Base-by-base conservation (phyloP, 2,888 invertebrate genomes). In the Campopleginae sp. region DNA sequence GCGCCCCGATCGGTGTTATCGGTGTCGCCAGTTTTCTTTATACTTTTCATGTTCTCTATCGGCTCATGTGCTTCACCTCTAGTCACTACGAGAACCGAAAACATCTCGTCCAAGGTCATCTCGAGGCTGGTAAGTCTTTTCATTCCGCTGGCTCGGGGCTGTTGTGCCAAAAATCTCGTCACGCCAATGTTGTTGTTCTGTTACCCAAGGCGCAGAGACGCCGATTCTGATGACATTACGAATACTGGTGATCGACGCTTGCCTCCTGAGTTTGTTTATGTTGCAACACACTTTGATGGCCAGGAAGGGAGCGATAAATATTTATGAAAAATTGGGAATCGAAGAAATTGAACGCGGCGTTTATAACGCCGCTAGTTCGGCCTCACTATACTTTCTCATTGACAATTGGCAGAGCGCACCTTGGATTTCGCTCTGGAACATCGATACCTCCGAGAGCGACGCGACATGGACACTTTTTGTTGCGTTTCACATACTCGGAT, bases 211-310 rank as follows among this genome's bases (percentile, higher is more conserved):
- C 88, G 90, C 87, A 87, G 88, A 90, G 80, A 87, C 84, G 68
- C 46, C 84, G 12, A 42, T 87, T 8, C 61, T 94, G 2, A 91
- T 94, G 14, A 91, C 94, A 66, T 92, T 95, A 0, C 93, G 94
- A 92, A 90, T 90, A 48, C 88, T 95, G 61, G 86, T 94, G 58
- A 90, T 93, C 27, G 94, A 96, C 87, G 94, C 94, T 54, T 90
- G 93, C 12, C 94, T 95, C 31, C 84, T 96, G 51, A 94, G 94
- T 83, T 87, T 93, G 8, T 96, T 96, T 89, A 94, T 95, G 82
- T 90, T 95, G 5, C 95, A 95, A 90, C 96, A 96, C 88, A 95
- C 95, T 31, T 89, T 95, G 46, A 94, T 96, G 94, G 95, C 95
- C 78, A 94, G 94, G 68, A 91, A 92, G 1, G 83, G 91, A 44